Percentiles rank a stretch among this genome's conserved stretches.
Conservation (phyloP, 1,140 invertebrate species). For the Zaprionus capensis region DNA sequence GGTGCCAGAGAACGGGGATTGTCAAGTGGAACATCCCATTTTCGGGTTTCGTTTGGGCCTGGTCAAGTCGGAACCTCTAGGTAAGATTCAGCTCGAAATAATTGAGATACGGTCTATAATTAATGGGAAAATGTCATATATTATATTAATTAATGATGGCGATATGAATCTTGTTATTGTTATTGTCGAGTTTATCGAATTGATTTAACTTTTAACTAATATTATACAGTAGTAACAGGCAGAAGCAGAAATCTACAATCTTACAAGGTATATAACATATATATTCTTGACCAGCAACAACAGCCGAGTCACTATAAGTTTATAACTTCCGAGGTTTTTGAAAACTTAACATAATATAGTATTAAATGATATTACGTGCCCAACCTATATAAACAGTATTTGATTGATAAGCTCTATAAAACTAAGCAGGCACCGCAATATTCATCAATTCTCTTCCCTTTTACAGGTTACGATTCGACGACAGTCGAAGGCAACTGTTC, state of each 20-base stretch:
- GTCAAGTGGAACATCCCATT: constrained; percentile 73
- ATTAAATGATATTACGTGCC: too few relatives aligned
- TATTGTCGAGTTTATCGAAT: too few relatives aligned
- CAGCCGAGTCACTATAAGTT: too few relatives aligned
- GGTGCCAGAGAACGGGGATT: constrained; percentile 8
- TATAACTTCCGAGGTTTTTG: too few relatives aligned
- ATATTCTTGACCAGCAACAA: too few relatives aligned
- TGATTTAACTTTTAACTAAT: too few relatives aligned
- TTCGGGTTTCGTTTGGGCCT: constrained; percentile 76
- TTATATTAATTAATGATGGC: neutral
- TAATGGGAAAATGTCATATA: too few relatives aligned
- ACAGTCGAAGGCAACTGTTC: constrained; percentile 20
- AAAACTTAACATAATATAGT: too few relatives aligned
- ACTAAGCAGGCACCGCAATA: neutral
- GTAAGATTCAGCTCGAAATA: constrained; percentile 31
- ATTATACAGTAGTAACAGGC: too few relatives aligned
- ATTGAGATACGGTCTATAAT: constrained; percentile 20
- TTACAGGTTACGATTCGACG: constrained; percentile 64
- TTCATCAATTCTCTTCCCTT: neutral
- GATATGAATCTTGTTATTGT: neutral
- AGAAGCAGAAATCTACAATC: too few relatives aligned
- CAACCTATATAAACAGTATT: neutral
- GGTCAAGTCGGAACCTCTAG: constrained; percentile 70
- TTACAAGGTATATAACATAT: too few relatives aligned
- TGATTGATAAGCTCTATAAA: neutral